Evolutionary conservation across 2,888 invertebrate species (phyloP).

Genomic region (Linhomoeus sp.): DNA sequence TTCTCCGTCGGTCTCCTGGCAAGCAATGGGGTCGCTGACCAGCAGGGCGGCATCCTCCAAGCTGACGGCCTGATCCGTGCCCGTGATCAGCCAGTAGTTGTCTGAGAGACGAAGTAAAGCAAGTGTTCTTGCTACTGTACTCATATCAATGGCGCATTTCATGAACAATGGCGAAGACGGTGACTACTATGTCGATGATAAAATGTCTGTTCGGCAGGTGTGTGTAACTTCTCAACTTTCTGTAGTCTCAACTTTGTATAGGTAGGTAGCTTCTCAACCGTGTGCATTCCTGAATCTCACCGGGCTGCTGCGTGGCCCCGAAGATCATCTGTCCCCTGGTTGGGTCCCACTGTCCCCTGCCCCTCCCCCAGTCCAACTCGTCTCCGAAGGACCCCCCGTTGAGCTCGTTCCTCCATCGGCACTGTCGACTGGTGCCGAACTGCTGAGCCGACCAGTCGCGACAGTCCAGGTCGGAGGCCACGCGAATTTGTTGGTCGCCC

Average conservation of each 20-base stretch:
- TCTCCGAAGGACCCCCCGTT: not conserved
- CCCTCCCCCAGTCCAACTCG: not conserved
- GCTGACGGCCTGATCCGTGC: constrained; percentile 10
- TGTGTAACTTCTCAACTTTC: no score
- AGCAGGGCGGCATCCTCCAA: constrained; percentile 12
- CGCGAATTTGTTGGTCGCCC: no score
- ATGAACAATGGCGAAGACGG: no score
- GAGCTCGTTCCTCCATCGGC: not conserved
- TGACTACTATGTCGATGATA: no score
- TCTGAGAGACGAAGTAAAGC: not conserved
- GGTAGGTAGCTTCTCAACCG: no score
- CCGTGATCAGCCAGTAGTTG: constrained; percentile 11
- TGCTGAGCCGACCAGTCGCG: not conserved
- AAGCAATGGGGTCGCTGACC: constrained; percentile 18
- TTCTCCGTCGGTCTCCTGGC: constrained; percentile 17
- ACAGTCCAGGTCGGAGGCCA: not conserved
- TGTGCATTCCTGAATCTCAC: no score
- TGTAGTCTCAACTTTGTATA: no score
- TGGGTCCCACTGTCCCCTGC: not conserved
- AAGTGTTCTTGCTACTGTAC: no score
- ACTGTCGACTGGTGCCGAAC: no score
- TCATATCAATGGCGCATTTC: no score
- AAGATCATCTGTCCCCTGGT: not conserved
- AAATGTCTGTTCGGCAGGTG: no score
- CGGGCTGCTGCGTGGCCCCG: not conserved